Base-by-base conservation (phyloP, 2,113 vertebrate genomes). In the Herpailurus yagouaroundi region DNA sequence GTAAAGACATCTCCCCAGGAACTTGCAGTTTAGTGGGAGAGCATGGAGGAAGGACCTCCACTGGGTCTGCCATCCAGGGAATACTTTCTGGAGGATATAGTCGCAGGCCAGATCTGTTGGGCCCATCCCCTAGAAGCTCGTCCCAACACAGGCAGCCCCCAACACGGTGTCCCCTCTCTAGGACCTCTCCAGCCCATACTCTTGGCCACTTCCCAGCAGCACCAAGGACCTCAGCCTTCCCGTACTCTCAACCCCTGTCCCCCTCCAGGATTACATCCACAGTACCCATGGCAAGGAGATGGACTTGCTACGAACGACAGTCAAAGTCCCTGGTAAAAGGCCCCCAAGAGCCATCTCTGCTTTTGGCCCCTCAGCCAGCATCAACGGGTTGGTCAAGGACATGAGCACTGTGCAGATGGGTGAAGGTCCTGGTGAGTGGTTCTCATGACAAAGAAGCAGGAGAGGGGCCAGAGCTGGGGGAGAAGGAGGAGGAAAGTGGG, bases 241-340 rank as follows among this genome's bases (percentile, higher is more conserved):
- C 25, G 18, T 5, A 45, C n/a, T 81, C 38, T 85, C 7, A 33
- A 71, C 38, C 31, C 68, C 55, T 48, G 6, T 95, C 5, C 74
- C 41, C 83, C 87, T 89, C 3, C 93, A 99, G 99, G 99, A 99
- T 84, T 99, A 99, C 97, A 99, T 99, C 31, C 99, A 99, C 98
- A 99, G 99, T 68, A 98, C 98, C 18, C 99, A 99, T 0, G 99
- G 99, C 1, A 99, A 99, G 98, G 99, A 99, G 97, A 99, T 99
- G 98, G 99, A 99, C 83, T 98, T 99, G 36, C 98, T 99, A 31
- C 99, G 99, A 0, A 99, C 99, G 92, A 99, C 99, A 0, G 99
- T 99, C 29, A 99, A 99, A 96, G 99, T 99, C 87, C 99, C 99
- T 0, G 99, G 99, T 38, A 99, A 99, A 98, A 99, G 99, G 45